Evolutionary conservation across 2,888 invertebrate species (phyloP).

Genomic region (Iphiclides podalirius): DNA sequence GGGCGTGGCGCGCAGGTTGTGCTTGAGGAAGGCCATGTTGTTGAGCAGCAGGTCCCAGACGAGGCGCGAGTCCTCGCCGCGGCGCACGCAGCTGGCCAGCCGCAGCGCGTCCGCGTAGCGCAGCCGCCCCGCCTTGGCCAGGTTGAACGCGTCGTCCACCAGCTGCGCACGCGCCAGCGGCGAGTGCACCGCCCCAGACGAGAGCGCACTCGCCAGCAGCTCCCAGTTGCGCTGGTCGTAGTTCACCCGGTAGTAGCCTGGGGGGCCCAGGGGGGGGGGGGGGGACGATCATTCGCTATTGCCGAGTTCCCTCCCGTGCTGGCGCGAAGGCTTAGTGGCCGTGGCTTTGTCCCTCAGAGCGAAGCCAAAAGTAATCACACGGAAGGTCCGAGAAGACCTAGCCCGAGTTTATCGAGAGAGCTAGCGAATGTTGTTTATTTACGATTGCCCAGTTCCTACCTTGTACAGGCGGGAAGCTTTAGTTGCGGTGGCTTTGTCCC

Average conservation of each 20-base stretch:
- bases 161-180: slow-evolving; percentile 84
- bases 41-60: slow-evolving; percentile 84
- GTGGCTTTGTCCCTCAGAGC: too few species aligned
- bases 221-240: slow-evolving; percentile 82
- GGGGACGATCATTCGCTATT: too few species aligned
- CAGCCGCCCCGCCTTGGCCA: slow-evolving; percentile 80
- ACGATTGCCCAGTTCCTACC: too few species aligned
- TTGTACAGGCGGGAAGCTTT: too few species aligned
- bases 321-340: too few species aligned
- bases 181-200: slow-evolving; percentile 74
- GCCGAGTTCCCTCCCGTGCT: too few species aligned
- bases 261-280: too few species aligned
- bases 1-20: slow-evolving; percentile 68
- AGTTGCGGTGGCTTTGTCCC: too few species aligned
- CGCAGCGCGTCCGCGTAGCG: slow-evolving; percentile 82
- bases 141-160: slow-evolving; percentile 85
- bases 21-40: slow-evolving; percentile 74
- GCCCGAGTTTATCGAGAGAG: too few species aligned
- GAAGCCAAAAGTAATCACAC: too few species aligned
- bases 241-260: slow-evolving; percentile 83
- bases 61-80: slow-evolving; percentile 81
- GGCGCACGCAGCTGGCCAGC: slow-evolving; percentile 81
- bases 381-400: too few species aligned
- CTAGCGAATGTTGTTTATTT: too few species aligned
- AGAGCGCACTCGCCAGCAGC: slow-evolving; percentile 67